Evolutionary conservation across 2,113 vertebrate species (phyloP).

Genomic region (Petrocephalus microphthalmus): DNA sequence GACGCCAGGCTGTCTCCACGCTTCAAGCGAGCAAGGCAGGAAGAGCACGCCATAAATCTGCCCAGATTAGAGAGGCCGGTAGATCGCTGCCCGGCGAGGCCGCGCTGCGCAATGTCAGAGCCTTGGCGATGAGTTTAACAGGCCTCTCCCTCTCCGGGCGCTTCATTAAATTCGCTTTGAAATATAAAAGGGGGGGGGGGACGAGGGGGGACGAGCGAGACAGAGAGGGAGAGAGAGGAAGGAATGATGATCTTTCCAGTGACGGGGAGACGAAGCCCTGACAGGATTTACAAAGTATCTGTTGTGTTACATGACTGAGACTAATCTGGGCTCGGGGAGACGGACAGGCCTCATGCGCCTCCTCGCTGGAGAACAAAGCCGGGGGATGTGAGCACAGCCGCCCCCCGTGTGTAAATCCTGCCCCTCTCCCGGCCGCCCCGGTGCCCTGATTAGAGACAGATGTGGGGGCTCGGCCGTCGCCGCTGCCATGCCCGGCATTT

Average conservation of each 20-base stretch:
- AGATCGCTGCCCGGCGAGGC: conserved; percentile 75
- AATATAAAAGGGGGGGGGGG: conserved; percentile 53
- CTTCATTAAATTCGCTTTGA: conserved; percentile 85
- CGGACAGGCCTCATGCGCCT: conserved; percentile 68
- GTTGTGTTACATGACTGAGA: conserved; percentile 76
- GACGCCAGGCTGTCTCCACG: conserved; percentile 97
- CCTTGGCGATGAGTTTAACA: conserved; percentile 84
- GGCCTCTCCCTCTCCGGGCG: conserved; percentile 59
- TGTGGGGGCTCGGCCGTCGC: neutral
- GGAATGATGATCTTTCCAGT: conserved; percentile 77
- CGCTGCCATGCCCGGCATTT: neutral
- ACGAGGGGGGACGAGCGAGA: neutral
- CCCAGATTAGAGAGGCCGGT: conserved; percentile 95
- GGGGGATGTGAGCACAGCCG: neutral
- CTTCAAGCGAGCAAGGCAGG: conserved; percentile 85
- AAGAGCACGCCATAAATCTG: conserved; percentile 96
- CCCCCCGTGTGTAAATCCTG: neutral
- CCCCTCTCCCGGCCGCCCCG: neutral
- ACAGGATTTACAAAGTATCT: conserved; percentile 82
- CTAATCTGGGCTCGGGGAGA: conserved; percentile 72
- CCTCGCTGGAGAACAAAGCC: conserved; percentile 44
- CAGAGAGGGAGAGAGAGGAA: conserved; percentile 3
- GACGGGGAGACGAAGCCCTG: conserved; percentile 66
- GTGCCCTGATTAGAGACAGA: conserved; percentile 29
- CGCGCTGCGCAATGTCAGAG: conserved; percentile 94